Evolutionary conservation across 2,888 invertebrate genomes (phyloP).

Genomic region (Drosophila yooni): DNA sequence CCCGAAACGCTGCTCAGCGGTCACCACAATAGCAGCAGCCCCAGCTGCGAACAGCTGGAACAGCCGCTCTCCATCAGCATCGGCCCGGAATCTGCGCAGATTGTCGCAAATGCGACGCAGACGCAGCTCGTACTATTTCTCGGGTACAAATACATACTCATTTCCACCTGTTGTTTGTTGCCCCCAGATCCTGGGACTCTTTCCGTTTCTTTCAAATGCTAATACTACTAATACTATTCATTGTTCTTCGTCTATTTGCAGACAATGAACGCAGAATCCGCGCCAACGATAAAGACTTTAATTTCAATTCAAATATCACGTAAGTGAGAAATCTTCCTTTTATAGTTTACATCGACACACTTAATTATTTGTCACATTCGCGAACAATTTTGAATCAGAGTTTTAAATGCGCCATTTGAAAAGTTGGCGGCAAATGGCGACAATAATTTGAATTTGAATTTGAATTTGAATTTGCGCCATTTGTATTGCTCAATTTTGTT

Average conservation of each 20-base stretch:
- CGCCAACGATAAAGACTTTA: slow-evolving; percentile 98
- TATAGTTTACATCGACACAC: neutral
- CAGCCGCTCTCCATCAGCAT: slow-evolving; percentile 54
- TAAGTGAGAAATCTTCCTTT: slow-evolving; percentile 87
- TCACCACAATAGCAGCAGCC: slow-evolving; percentile 40
- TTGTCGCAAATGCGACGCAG: slow-evolving; percentile 82
- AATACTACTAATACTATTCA: neutral
- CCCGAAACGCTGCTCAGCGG: slow-evolving; percentile 42
- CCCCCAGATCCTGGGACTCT: neutral
- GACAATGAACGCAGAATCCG: slow-evolving; percentile 98
- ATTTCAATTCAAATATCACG: slow-evolving; percentile 99
- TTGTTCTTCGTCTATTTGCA: slow-evolving; percentile 85
- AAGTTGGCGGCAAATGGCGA: neutral
- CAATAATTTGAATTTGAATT: neutral
- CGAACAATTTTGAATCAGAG: too few relatives aligned
- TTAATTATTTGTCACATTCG: too few relatives aligned
- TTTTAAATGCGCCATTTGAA: neutral
- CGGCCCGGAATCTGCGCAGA: slow-evolving; percentile 70
- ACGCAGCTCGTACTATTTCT: slow-evolving; percentile 84
- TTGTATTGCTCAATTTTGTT: neutral
- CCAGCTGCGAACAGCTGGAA: slow-evolving; percentile 37
- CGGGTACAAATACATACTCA: slow-evolving; percentile 73
- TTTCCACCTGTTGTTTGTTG: slow-evolving; percentile 1
- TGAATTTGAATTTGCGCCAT: neutral
- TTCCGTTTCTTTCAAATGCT: neutral